These are phyloP conservation scores for Notolepis coatsorum DNA, from an alignment of 2,797 vertebrate species.

Conservation along the genomic window DNA sequence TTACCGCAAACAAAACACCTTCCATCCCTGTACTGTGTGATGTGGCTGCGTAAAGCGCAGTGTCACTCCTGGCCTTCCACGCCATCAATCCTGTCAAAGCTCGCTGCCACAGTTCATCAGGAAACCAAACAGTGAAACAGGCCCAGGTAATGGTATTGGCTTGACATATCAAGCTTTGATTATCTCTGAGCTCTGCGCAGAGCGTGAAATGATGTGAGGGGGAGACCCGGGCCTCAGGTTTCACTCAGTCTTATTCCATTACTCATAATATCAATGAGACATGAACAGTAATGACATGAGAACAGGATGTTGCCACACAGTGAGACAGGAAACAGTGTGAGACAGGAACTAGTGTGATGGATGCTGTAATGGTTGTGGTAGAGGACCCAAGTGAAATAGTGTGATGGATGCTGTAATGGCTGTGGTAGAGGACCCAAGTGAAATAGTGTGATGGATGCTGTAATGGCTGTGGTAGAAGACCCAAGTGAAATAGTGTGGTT, in stretches of 20 bases:
- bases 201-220: constrained; percentile 46
- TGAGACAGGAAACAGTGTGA: background rate
- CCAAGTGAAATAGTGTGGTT: too few relatives aligned
- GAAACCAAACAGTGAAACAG: constrained; percentile 56
- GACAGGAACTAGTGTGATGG: background rate
- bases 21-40: constrained; percentile 19
- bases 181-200: constrained; percentile 48
- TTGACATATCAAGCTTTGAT: constrained; percentile 61
- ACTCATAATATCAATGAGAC: constrained; percentile 39
- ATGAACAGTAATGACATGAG: constrained; percentile 7
- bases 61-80: constrained; percentile 48
- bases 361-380: too few relatives aligned
- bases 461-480: too few relatives aligned
- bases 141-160: constrained; percentile 49
- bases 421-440: too few relatives aligned
- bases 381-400: too few relatives aligned
- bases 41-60: constrained; percentile 8
- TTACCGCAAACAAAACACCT: constrained; percentile 8
- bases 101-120: constrained; percentile 44
- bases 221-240: background rate
- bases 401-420: too few relatives aligned
- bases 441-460: too few relatives aligned
- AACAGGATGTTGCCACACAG: background rate
- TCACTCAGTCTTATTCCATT: constrained; percentile 34
- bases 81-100: constrained; percentile 60